Base-by-base conservation (phyloP, 2,113 vertebrate genomes). In the Chelonoidis abingdonii region DNA sequence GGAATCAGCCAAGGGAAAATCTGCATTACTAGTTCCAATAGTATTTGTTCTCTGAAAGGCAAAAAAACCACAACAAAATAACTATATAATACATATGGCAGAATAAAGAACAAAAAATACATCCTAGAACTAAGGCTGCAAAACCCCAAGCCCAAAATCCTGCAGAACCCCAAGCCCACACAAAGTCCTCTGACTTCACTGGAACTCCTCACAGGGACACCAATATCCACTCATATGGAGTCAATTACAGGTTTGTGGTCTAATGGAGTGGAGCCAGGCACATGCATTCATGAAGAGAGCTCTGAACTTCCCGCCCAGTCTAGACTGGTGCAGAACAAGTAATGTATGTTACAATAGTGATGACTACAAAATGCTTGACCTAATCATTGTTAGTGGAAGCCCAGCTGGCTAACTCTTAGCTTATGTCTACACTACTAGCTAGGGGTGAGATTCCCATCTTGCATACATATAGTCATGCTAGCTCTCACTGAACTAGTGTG, bases 21-120 rank as follows among this genome's bases (percentile, higher is more conserved):
- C 98, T 92, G 98, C 98, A 99, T 99, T 99, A 99, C 98, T 99
- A 75, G 98, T 97, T 93, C 97, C 99, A 98, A 98, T 93, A 12
- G 94, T 96, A 94, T 98, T 98, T 97, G 98, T 98, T 96, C 98
- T 98, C 99, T 99, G 97, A 35, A 94, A 93, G 94, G 35, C 91
- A 89, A 93, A 69, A 52, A 53, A 56, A 19, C 83, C 25, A 17
- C 25, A 17, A 82, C 6, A 69, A 90, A 93, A 72, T 4, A 65
- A 5, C 3, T 75, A 53, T 82, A 90, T 19, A 24, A 83, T n/a
- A 10, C 3, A 38, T 7, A 62, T 53, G 21, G 10, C 2, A 86
- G 84, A 92, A 56, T 5, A 17, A 49, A 69, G 44, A 86, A 83
- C 7, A 75, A 50, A 19, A 1, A 4, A 0, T 8, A 21, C 17